Base-by-base conservation (phyloP, 2,888 invertebrate species). In the Theodoxus fluviatilis region DNA sequence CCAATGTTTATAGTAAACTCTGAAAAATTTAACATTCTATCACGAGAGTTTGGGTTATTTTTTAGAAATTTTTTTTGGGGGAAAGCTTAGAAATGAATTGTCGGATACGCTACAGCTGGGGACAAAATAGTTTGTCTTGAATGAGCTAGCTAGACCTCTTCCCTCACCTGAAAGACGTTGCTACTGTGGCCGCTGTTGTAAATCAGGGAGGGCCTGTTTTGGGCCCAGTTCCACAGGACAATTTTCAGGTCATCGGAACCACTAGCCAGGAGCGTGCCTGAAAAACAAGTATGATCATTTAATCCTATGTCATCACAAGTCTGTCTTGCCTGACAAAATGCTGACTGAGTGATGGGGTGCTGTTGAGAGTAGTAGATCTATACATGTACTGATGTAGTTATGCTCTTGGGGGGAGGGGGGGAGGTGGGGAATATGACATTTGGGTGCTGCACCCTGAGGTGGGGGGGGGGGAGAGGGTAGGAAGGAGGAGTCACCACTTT, bases 171-270 rank as follows among this genome's bases (percentile, higher is more conserved):
- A 87, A 96, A 96, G 68, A 97, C 94, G 85, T 97, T 96, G 47
- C 92, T 91, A 75, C 91, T 90, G 88, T 97, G 97, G 1, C 94
- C 94, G 28, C 94, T 94, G 79, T 92, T 91, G 80, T 93, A 93
- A 2, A 90, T 90, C 76, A 93, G 89, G 43, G 91, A 85, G 1
- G 91, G 89, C 74, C 90, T 91, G 69, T 92, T 92, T 15, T 90
- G 88, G 22, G 93, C 91, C 96, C 96, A 97, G 85, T 97, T 93
- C 97, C 97, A 97, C 12, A 98, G 88, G 15, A 93, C 91, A 6
- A 96, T 92, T 73, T 91, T 90, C 66, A 92, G 91, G 89, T 98
- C 97, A 88, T 98, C 97, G 0, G 96, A 95, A 0, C 95, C 96
- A 77, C 94, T 94, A 2, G 93, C 94, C 73, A 97, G 87, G 59